phyloP scores from a whole-genome alignment of 2,113 vertebrate genomes.

The Procavia capensis region DNA sequence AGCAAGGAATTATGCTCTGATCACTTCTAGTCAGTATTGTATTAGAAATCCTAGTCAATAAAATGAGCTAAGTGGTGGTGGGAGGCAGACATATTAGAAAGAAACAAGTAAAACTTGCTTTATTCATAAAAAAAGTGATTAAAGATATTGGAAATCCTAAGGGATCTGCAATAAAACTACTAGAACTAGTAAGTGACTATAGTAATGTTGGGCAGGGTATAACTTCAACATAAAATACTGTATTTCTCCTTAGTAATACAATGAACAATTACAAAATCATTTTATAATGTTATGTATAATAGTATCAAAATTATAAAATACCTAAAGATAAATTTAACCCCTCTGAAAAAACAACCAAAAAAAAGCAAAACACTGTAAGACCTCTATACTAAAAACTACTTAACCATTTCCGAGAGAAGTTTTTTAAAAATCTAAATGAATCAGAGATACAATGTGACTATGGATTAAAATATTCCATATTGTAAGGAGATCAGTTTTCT shows the following conservation, averaged over 20 bases:
- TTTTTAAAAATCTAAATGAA: background rate
- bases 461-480: background rate
- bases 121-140: background rate
- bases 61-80: background rate
- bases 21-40: background rate
- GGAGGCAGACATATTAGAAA: background rate
- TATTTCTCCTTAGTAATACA: background rate
- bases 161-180: background rate
- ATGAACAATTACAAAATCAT: conserved; percentile 7
- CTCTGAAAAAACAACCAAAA: too few relatives aligned
- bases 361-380: background rate
- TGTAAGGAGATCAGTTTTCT: background rate
- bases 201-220: background rate
- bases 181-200: background rate
- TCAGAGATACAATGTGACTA: background rate
- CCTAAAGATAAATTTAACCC: background rate
- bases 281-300: background rate
- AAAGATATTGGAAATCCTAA: background rate
- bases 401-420: background rate
- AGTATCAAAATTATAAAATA: background rate
- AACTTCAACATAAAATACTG: background rate
- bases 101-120: background rate
- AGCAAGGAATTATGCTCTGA: background rate
- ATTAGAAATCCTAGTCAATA: background rate
- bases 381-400: background rate